Conservation (phyloP, 2,113 vertebrate genomes). For the Hipposideros armiger region DNA sequence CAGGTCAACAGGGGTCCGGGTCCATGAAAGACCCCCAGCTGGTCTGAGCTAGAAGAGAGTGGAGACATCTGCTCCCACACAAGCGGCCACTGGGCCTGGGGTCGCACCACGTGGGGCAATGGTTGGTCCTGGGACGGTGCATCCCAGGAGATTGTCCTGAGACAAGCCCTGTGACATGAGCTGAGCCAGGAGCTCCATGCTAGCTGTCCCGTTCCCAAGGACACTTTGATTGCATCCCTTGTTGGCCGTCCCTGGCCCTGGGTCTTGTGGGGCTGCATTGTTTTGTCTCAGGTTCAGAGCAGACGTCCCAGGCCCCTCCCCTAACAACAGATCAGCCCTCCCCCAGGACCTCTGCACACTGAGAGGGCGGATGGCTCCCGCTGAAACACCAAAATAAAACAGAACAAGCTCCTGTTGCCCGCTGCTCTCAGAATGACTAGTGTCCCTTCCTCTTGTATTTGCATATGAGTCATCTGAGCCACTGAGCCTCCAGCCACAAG, state of each 20-base stretch:
- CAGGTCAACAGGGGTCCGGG: accelerated
- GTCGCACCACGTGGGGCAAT: too few relatives aligned
- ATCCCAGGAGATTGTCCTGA: background rate
- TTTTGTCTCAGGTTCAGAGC: accelerated
- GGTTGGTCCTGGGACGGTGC: background rate
- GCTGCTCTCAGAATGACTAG: background rate
- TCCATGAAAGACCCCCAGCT: accelerated
- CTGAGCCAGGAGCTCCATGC: background rate
- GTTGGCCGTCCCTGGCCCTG: background rate
- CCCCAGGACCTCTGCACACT: background rate
- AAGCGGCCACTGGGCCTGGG: background rate
- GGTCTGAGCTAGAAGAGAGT: background rate
- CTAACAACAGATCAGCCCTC: accelerated
- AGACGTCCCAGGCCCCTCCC: background rate
- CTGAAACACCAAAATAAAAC: background rate
- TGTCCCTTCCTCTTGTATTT: background rate
- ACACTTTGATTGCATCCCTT: background rate
- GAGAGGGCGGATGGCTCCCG: background rate
- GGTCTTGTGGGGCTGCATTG: background rate
- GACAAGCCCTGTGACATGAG: too few relatives aligned
- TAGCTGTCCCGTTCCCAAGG: background rate
- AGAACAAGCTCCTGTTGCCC: background rate
- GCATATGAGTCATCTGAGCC: background rate
- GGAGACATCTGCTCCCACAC: accelerated
- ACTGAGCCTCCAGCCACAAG: background rate